Conservation (phyloP, 2,113 vertebrate genomes). For the Origma solitaria region DNA sequence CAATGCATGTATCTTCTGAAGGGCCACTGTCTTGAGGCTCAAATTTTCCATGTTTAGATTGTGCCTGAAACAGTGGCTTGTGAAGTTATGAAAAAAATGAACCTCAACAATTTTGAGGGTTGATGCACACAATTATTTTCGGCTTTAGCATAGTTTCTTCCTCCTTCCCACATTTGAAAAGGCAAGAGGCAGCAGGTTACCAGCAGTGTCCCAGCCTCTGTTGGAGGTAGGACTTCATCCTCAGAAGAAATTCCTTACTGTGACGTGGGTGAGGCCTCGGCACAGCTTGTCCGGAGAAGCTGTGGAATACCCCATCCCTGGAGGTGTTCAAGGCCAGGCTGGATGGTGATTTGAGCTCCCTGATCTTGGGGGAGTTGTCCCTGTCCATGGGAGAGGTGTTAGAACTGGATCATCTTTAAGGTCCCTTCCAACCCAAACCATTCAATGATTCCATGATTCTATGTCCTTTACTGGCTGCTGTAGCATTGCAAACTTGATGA, state of each 20-base stretch:
- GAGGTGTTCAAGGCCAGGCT: neutral
- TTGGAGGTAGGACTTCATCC: neutral
- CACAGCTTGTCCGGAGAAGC: neutral
- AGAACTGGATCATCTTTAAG: neutral
- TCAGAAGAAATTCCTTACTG: neutral
- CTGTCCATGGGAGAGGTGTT: neutral
- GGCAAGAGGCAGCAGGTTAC: neutral
- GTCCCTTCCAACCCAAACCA: neutral
- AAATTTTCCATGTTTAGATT: neutral
- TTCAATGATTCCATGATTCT: neutral
- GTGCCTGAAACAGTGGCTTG: neutral
- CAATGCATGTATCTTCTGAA: neutral
- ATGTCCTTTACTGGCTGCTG: neutral
- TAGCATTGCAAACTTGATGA: accelerated
- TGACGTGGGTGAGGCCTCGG: neutral
- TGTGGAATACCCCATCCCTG: neutral
- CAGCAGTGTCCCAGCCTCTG: neutral
- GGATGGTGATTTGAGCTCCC: neutral
- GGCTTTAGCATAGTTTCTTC: neutral
- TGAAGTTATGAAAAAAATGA: neutral
- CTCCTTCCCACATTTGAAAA: neutral
- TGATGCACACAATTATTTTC: neutral
- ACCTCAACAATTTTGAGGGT: neutral
- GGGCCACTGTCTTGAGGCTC: neutral
- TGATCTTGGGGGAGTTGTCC: neutral